Conservation (phyloP, 92 coral and sea anemone genomes). For the Porites lobata region DNA sequence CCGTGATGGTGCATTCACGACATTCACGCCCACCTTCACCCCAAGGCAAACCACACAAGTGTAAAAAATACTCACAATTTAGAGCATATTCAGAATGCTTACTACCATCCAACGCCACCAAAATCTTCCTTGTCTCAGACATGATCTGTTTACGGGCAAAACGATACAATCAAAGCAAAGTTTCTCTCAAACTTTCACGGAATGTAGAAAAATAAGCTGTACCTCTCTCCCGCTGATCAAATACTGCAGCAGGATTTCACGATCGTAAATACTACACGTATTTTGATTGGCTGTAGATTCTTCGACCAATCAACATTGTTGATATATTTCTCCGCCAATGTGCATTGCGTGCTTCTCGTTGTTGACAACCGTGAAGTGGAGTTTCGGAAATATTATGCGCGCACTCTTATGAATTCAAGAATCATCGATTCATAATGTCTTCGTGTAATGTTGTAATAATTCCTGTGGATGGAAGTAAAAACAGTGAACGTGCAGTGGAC, state of each 20-base stretch:
- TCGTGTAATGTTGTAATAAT: constrained; percentile 64
- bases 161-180: background rate
- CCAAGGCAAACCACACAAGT: background rate
- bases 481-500: constrained; percentile 76
- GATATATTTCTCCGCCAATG: constrained; percentile 1
- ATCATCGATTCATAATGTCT: constrained; percentile 11
- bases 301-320: constrained; percentile 10
- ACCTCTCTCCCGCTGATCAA: background rate
- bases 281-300: constrained; percentile 27
- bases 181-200: too few species aligned
- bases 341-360: background rate
- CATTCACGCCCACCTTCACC: background rate
- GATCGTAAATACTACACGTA: background rate
- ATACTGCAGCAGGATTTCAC: background rate
- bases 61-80: constrained; percentile 53
- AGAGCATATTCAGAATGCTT: constrained; percentile 55
- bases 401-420: background rate
- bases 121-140: constrained; percentile 34
- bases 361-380: background rate
- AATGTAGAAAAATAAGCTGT: background rate
- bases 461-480: constrained; percentile 80
- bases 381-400: background rate
- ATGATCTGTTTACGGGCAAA: background rate
- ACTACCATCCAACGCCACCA: constrained; percentile 69
- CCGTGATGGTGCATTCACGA: background rate